Conservation (phyloP, 1,140 invertebrate species). For the Danaus melanippus region DNA sequence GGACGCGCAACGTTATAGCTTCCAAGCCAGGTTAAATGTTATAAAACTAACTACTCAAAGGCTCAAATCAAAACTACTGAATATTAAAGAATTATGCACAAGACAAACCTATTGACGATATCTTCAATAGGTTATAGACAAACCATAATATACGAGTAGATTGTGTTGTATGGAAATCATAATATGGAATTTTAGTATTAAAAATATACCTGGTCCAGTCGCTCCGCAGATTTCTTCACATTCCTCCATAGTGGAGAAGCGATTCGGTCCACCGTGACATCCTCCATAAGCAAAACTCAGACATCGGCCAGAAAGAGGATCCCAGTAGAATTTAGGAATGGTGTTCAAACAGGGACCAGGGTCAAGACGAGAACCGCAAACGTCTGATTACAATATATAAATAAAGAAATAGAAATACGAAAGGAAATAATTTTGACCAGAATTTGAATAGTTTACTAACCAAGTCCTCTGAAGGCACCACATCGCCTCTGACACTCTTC, state of each 20-base stretch:
- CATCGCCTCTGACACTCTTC: conserved; percentile 89
- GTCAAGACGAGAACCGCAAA: conserved; percentile 76
- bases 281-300: conserved; percentile 83
- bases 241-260: conserved; percentile 59
- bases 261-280: conserved; percentile 88
- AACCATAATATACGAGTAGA: conserved; percentile 1
- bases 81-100: neutral
- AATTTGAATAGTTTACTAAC: conserved; percentile 59
- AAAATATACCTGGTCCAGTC: conserved; percentile 33
- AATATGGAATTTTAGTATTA: neutral
- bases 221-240: conserved; percentile 42
- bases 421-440: neutral
- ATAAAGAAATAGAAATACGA: neutral
- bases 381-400: conserved; percentile 66
- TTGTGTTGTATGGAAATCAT: neutral
- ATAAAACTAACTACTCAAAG: conserved; percentile 2
- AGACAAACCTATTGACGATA: too few species aligned
- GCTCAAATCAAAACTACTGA: neutral
- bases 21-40: conserved; percentile 1
- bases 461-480: conserved; percentile 79
- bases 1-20: neutral
- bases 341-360: conserved; percentile 78
- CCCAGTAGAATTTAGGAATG: conserved; percentile 81
- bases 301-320: conserved; percentile 72
- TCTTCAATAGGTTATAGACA: neutral